Evolutionary conservation across 1,140 invertebrate genomes (phyloP), one percentile per base, ranked within the genome.

Genomic region (Cataglyphis hispanica): DNA sequence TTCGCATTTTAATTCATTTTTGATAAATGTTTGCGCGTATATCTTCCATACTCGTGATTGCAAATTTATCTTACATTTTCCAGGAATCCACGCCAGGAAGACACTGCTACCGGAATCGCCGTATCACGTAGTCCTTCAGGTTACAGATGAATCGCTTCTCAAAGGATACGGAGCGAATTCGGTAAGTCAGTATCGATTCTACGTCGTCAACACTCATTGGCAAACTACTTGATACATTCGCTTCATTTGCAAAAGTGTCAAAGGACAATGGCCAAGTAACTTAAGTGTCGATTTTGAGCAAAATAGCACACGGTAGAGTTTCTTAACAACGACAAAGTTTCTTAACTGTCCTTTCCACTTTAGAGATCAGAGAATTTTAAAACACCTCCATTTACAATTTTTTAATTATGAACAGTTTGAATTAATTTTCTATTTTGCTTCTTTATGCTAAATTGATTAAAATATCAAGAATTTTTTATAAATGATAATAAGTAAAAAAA

Each of bases 21-120:
- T 78, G 31, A 77, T 6, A 13, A 31, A 56, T 40, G 25, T 5
- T 0, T 0, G 5, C 22, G 1, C 7, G 56, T 11, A 25, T 27
- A 16, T 43, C 11, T 37, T 1, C 1, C 6, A 6, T 25, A 13
- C 7, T 22, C 10, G 11, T 58, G n/a, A 80, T 50, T 16, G 19
- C 4, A 31, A 76, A 64, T 13, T 63, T 34, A 19, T 50, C 8
- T 11, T 13, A 2, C 13, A 10, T 86, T 60, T 91, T 84, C 0
- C 80, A 95, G 94, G 86, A 84, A 92, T 95, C 46, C 91, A 85
- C 70, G 89, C 93, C 1, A 92, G 87, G 64, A 94, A 92, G 2
- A 94, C 94, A 37, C 75, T 94, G 0, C 75, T 95, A 19, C 94
- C 94, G n/a, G 93, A 93, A 84, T 95, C 94, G 1, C 94, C 95